Base-by-base conservation (phyloP, 1,140 invertebrate species). In the Phthorimaea operculella region DNA sequence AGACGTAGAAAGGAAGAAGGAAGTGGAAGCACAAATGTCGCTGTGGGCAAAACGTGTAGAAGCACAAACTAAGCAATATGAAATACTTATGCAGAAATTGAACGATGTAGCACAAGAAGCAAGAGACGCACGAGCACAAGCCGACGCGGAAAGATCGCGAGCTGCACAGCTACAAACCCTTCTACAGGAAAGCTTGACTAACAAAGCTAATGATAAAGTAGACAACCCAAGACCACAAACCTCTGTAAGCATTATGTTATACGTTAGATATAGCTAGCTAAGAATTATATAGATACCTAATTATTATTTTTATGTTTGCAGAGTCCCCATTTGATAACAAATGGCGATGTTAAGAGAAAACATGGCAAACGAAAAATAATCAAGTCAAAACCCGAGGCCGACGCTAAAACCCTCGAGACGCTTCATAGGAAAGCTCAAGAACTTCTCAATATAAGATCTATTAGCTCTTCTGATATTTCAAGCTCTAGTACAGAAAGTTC, bases 401-500 rank as follows among this genome's bases (percentile, higher is more conserved):
- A 75, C 45, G 57, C 57, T 15, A 62, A 75, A 28, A 73, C 68
- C 8, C 63, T 84, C 3, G 68, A 76, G 66, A 74, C 69, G 47
- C 67, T 84, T 17, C 81, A 84, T 53, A 64, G 69, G 52, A 81
- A 79, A 58, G 79, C 81, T 6, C 74, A 84, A 62, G 79, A 80
- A 62, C 64, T 84, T 18, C 62, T 84, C 6, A 76, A 72, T 64
- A 70, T 76, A 21, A 64, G 66, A 49, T 70, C 74, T 7, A 61
- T 58, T n/a, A 73, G 66, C 52, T 70, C 73, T 52, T 74, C 74
- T 45, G 81, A 84, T 47, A 53, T 48, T 39, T 76, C 79, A 53
- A 68, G 52, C 49, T 34, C 57, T 28, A 50, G 48, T 33, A 21
- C 58, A 14, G 66, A 70, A 51, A 72, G 63, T 48, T 10, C 36